Evolutionary conservation across 2,888 invertebrate genomes (phyloP).

Genomic region (Polydrusus tereticollis): DNA sequence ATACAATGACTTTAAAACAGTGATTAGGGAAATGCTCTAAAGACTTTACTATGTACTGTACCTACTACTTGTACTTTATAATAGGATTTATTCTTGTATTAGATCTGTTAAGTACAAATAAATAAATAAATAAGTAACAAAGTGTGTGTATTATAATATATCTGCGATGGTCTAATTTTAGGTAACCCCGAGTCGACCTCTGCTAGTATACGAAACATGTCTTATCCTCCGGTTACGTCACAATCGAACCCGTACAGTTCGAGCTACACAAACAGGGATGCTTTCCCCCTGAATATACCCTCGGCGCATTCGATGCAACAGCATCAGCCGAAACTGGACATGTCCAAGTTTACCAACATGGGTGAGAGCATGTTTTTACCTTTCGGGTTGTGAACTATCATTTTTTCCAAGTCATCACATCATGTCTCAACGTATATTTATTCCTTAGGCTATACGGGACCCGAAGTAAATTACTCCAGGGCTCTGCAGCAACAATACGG

Average conservation of each 20-base stretch:
- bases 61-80: too few relatives aligned
- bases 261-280: constrained; percentile 54
- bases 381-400: neutral
- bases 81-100: too few relatives aligned
- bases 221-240: constrained; percentile 40
- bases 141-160: too few relatives aligned
- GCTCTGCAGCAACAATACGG: constrained; percentile 55
- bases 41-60: too few relatives aligned
- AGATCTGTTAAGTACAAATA: too few relatives aligned
- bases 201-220: constrained; percentile 16
- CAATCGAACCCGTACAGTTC: constrained; percentile 51
- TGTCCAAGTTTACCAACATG: constrained; percentile 65
- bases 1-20: too few relatives aligned
- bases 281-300: constrained; percentile 59
- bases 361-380: constrained; percentile 49
- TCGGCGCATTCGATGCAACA: constrained; percentile 21
- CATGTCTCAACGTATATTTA: neutral
- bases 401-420: neutral
- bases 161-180: constrained; percentile 12
- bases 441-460: constrained; percentile 56
- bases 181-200: constrained; percentile 4
- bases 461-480: constrained; percentile 61
- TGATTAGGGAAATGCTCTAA: too few relatives aligned
- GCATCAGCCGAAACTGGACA: constrained; percentile 60
- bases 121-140: too few relatives aligned